Evolutionary conservation across 2,888 invertebrate genomes (phyloP), one percentile per base, ranked within the genome.

Genomic region (Idaea biselata): DNA sequence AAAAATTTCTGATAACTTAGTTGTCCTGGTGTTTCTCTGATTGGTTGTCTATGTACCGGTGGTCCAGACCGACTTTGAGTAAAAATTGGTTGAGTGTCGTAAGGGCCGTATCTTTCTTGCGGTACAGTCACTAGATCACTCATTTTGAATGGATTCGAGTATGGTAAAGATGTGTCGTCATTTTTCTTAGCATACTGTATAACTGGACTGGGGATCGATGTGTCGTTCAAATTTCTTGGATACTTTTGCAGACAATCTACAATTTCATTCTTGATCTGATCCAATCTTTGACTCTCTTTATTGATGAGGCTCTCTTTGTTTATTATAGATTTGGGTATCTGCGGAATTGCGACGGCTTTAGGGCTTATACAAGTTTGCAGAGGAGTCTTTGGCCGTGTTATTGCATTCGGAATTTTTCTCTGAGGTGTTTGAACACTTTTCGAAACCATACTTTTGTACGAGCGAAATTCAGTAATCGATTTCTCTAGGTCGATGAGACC

Each of bases 1-100:
- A 89, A 65, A 65, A 89, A 88, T 53, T 80, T 74, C 58, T 81
- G 74, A 58, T 77, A 83, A 18, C 73, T 73, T 54, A 73, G 76
- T 60, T 78, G 73, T 60, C 68, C 73, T 14, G 69, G 16, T 18
- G 68, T 16, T 17, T 64, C 60, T 17, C 16, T 16, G 55, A 63
- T 58, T 16, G 57, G 63, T 56, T 63, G 60, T 63, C 17, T 57
- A 58, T 33, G 62, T 4, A 59, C 17, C 25, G 69, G 62, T 14
- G 25, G 33, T 14, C n/a, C n/a, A 6, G 31, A 25, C 18, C 55
- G 33, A n/a, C 60, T n/a, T 18, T 53, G 56, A 14, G 61, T 18
- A 11, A 58, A 60, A 1, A 56, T 16, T 1, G 60, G 55, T 44
- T 59, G 62, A 0, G 33, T 55, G 0, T 58, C 56, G 31, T 58